Evolutionary conservation across 2,797 vertebrate species (phyloP).

Genomic region (Protosalanx chinensis): DNA sequence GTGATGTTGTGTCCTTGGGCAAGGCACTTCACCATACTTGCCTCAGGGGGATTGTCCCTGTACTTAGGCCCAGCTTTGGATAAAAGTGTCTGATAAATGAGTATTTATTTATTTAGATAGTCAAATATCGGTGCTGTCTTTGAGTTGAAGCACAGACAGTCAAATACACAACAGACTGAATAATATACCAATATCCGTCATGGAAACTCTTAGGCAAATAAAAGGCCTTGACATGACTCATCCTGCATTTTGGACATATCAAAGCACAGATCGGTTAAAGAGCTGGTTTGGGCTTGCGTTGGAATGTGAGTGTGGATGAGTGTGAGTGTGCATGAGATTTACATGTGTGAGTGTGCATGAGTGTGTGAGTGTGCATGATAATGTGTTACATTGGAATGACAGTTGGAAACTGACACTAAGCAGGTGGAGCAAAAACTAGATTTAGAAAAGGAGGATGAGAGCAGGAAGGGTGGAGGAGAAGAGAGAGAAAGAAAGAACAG

Average conservation of each 20-base stretch:
- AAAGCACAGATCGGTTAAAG: conserved; percentile 2
- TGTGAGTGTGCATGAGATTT: conserved; percentile 7
- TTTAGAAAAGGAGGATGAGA: neutral
- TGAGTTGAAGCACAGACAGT: neutral
- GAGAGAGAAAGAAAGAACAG: neutral
- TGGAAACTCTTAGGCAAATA: neutral
- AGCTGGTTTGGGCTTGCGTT: conserved; percentile 31
- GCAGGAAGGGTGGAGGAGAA: neutral
- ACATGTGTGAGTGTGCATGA: neutral
- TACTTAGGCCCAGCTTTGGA: too few species aligned
- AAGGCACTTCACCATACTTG: too few species aligned
- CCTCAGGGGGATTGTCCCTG: too few species aligned
- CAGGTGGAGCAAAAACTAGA: neutral
- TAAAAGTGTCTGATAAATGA: too few species aligned
- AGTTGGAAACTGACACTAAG: neutral
- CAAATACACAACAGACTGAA: neutral
- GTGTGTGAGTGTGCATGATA: neutral
- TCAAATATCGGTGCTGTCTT: neutral
- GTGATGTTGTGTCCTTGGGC: too few species aligned
- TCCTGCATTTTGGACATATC: neutral
- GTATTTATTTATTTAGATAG: neutral
- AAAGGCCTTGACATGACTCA: neutral
- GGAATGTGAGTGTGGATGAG: conserved; percentile 32
- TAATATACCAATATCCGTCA: neutral
- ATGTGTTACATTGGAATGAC: neutral